Conservation (phyloP, 2,113 vertebrate species). For the human (Homo sapiens) region DNA sequence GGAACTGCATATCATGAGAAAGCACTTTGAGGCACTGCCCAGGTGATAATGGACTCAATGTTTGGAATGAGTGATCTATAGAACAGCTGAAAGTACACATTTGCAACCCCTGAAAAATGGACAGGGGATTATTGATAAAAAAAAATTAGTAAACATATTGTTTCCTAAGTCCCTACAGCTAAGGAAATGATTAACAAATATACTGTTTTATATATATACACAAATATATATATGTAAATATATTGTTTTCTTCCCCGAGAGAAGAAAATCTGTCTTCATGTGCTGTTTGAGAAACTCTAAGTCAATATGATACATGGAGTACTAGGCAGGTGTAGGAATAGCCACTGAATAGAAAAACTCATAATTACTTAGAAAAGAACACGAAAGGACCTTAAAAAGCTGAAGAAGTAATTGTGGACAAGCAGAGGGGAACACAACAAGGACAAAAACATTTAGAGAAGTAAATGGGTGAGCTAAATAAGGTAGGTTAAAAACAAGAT, state of each 20-base stretch:
- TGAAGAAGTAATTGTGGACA: not conserved
- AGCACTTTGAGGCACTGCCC: not conserved
- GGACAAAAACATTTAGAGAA: not conserved
- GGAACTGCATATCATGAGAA: not conserved
- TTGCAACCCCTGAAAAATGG: not conserved
- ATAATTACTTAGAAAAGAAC: not conserved
- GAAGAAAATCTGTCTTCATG: not conserved
- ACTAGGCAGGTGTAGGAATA: not conserved
- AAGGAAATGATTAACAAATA: not conserved
- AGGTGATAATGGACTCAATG: not conserved
- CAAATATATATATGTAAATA: no score
- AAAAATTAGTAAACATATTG: not conserved
- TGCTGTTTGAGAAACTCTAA: conserved; percentile 9
- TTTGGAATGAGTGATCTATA: not conserved
- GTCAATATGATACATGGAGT: not conserved
- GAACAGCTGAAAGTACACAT: not conserved
- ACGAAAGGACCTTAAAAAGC: not conserved
- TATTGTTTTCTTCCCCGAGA: not conserved
- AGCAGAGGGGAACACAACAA: not conserved
- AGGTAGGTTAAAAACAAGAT: not conserved
- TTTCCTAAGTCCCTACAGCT: not conserved
- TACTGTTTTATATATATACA: not conserved
- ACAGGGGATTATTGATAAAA: not conserved
- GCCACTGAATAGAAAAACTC: not conserved
- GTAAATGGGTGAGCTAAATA: not conserved